Base-by-base conservation (phyloP, 1,140 invertebrate genomes). In the Lordiphosa clarofinis region DNA sequence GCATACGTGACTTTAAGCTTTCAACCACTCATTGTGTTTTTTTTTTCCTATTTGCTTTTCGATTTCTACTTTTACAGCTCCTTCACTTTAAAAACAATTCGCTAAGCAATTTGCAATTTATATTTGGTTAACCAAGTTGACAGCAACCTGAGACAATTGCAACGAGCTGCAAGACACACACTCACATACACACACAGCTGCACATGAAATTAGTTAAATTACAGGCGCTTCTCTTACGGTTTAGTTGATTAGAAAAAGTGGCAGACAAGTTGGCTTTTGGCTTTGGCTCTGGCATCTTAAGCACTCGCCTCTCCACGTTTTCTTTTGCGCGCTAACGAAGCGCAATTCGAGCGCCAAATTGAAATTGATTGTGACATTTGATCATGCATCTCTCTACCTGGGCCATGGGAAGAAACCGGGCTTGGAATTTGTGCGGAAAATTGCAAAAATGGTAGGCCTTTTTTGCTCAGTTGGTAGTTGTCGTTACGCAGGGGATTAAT, bases 361-460 rank as follows among this genome's bases (percentile, higher is more conserved):
- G 78, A 84, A 84, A 84, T 84, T 84, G 78, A 84, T 84, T 84
- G 78, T 84, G 78, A 84, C 78, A 84, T 84, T 84, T 84, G 78
- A 84, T 84, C 78, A 84, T 84, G 79, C 68, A 46, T 46, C 31
- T 46, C 42, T 44, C 54, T 48, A 39, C 53, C 24, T 48, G 40
- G 38, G 21, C 35, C n/a, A 12, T 4, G 12, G 15, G 36, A 42
- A 35, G 56, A 61, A 57, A 43, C 54, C 28, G 42, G 53, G 52
- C 49, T 33, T 59, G 72, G 76, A 84, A 82, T 84, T 65, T 74
- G 55, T 53, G 66, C 46, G 55, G 75, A 79, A 82, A 81, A 82
- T 81, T 84, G 58, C 57, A 56, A 35, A 56, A 64, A 61, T 46
- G 55, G 43, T 65, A 81, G 75, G 75, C 65, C 57, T 37, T 12